Evolutionary conservation across 2,888 invertebrate genomes (phyloP).

Genomic region (Lissonota sp.): DNA sequence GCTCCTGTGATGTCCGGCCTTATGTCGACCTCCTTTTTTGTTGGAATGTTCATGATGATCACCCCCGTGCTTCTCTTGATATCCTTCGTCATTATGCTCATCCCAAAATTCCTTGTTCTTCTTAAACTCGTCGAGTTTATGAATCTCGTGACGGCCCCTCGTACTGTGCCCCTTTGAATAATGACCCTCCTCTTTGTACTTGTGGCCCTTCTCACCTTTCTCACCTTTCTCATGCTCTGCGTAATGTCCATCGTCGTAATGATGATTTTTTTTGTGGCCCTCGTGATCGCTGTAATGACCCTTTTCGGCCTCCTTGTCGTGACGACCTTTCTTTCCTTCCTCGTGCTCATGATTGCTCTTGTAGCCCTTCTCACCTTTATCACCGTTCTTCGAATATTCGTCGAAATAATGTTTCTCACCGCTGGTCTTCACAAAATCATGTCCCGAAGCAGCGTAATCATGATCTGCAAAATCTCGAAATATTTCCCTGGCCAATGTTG

Average conservation of each 20-base stretch:
- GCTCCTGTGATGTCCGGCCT: constrained; percentile 87
- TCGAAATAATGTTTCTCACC: constrained; percentile 89
- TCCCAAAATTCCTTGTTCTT: constrained; percentile 91
- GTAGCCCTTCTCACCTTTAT: constrained; percentile 91
- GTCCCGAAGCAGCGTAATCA: constrained; percentile 56
- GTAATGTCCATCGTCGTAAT: constrained; percentile 87
- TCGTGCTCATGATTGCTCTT: constrained; percentile 91
- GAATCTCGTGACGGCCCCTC: constrained; percentile 90
- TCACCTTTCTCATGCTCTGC: constrained; percentile 88
- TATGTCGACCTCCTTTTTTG: constrained; percentile 88
- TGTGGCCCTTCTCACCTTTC: constrained; percentile 92
- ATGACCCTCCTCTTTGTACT: constrained; percentile 92
- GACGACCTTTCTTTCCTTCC: constrained; percentile 86
- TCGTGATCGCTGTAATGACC: constrained; percentile 87
- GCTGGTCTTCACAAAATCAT: constrained; percentile 85
- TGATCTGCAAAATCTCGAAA: constrained; percentile 78
- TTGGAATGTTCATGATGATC: constrained; percentile 88
- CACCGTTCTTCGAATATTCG: constrained; percentile 87
- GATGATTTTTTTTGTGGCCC: constrained; percentile 87
- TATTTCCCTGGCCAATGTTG: constrained; percentile 83
- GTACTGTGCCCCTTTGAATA: constrained; percentile 94
- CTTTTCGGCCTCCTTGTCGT: constrained; percentile 86
- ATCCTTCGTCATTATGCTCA: constrained; percentile 89
- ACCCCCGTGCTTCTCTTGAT: constrained; percentile 92
- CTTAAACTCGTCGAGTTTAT: constrained; percentile 88